Conservation (phyloP, 2,113 vertebrate genomes). For the Hylia prasina region DNA sequence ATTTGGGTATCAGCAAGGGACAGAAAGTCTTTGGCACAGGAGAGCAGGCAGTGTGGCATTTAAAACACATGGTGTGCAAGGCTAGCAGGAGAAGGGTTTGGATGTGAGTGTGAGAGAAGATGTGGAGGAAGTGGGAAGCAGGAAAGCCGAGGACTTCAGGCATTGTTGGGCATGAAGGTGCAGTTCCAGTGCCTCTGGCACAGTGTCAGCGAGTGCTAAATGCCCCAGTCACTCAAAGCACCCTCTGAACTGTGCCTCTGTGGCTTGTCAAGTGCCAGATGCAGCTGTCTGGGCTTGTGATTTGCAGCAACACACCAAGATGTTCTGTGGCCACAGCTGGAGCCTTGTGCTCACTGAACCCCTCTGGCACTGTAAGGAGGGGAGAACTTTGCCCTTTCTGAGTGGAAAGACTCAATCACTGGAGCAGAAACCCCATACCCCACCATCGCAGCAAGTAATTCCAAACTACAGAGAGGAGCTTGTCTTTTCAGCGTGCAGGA, state of each 20-base stretch:
- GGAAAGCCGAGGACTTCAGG: neutral
- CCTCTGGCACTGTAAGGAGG: neutral
- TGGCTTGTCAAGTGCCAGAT: neutral
- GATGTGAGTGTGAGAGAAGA: neutral
- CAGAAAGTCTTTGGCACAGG: slow-evolving; percentile 12
- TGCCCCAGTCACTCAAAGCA: neutral
- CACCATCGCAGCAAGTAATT: neutral
- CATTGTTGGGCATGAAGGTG: neutral
- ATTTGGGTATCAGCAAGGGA: neutral
- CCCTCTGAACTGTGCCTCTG: neutral
- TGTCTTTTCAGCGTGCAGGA: neutral
- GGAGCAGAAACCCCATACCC: neutral
- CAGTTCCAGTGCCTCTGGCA: neutral
- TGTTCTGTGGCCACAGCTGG: neutral
- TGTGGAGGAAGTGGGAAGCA: neutral
- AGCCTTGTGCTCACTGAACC: neutral
- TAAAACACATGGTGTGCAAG: slow-evolving; percentile 37
- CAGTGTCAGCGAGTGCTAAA: neutral
- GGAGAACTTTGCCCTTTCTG: neutral
- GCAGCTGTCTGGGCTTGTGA: neutral
- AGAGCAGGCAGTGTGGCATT: slow-evolving; percentile 31
- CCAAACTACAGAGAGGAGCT: neutral
- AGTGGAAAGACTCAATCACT: neutral
- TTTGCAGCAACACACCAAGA: neutral
- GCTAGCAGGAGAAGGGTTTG: neutral